Conservation (phyloP, 2,888 invertebrate genomes). For the Drosophila neotestacea region DNA sequence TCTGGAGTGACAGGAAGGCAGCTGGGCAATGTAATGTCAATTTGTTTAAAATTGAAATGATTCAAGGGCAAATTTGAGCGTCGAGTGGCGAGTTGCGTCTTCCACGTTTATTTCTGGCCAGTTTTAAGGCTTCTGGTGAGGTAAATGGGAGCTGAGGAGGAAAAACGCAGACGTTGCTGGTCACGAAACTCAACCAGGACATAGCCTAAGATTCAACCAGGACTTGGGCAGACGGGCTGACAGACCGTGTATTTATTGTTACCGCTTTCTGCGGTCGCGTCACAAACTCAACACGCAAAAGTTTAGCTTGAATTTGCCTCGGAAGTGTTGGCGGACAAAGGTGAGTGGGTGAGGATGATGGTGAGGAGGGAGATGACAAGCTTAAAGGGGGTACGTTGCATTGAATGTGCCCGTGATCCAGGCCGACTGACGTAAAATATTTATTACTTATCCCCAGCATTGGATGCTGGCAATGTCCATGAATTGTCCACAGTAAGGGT, state of each 20-base stretch:
- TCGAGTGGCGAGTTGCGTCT: constrained; percentile 35
- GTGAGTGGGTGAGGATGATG: neutral
- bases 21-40: constrained; percentile 79
- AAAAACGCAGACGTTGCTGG: constrained; percentile 24
- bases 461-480: constrained; percentile 37
- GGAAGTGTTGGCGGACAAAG: constrained; percentile 29
- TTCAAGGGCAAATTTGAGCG: constrained; percentile 78
- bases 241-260: constrained; percentile 71
- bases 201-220: too few species aligned
- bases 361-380: neutral
- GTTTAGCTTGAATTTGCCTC: constrained; percentile 43
- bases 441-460: constrained; percentile 72
- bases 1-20: constrained; percentile 32
- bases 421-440: constrained; percentile 67
- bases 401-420: constrained; percentile 56
- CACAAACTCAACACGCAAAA: constrained; percentile 50
- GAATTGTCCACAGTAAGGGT: constrained; percentile 51
- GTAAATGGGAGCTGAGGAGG: neutral
- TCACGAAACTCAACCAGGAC: constrained; percentile 1
- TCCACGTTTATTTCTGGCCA: constrained; percentile 47
- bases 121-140: neutral
- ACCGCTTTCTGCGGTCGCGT: constrained; percentile 68
- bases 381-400: neutral
- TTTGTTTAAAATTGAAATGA: constrained; percentile 82
- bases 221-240: constrained; percentile 26